Percentiles rank a stretch among this genome's conserved stretches.
phyloP scores from a whole-genome alignment of 30 jellyfish, hydroid and myxozoan genomes.

The Sanderia malayensis region DNA sequence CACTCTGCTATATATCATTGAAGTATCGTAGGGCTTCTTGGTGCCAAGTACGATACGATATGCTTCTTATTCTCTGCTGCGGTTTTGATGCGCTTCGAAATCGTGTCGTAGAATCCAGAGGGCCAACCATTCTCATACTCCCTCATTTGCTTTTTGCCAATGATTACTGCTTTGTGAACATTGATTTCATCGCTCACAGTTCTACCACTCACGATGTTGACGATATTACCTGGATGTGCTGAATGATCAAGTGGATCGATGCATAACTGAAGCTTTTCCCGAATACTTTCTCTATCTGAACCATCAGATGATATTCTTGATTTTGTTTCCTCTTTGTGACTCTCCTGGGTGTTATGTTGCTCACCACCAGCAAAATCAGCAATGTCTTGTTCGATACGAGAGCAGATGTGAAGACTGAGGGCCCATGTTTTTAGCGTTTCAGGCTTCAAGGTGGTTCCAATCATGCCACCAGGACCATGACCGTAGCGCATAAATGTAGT shows the following conservation, averaged over 20 bases:
- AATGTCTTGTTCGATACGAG: conserved; percentile 6
- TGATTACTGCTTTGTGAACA: not conserved
- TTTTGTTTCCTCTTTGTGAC: not conserved
- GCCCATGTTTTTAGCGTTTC: conserved; percentile 20
- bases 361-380: not conserved
- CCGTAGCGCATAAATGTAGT: conserved; percentile 38
- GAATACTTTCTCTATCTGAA: conserved; percentile 24
- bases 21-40: too few relatives aligned
- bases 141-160: not conserved
- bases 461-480: conserved; percentile 9
- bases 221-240: conserved; percentile 22
- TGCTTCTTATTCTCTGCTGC: not conserved
- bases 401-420: conserved; percentile 9
- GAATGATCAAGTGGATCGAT: conserved; percentile 37
- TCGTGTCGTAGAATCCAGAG: not conserved
- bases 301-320: conserved; percentile 10
- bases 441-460: conserved; percentile 15
- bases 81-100: not conserved
- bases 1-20: not conserved
- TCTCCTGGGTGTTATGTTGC: not conserved
- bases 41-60: too few relatives aligned
- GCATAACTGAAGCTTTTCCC: conserved; percentile 25
- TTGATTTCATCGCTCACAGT: conserved; percentile 2
- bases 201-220: conserved; percentile 37
- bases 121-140: not conserved